Percentiles rank a stretch among this genome's conserved stretches.
phyloP scores from a whole-genome alignment of 2,797 vertebrate species.

The Acrossocheilus wenchowensis region DNA sequence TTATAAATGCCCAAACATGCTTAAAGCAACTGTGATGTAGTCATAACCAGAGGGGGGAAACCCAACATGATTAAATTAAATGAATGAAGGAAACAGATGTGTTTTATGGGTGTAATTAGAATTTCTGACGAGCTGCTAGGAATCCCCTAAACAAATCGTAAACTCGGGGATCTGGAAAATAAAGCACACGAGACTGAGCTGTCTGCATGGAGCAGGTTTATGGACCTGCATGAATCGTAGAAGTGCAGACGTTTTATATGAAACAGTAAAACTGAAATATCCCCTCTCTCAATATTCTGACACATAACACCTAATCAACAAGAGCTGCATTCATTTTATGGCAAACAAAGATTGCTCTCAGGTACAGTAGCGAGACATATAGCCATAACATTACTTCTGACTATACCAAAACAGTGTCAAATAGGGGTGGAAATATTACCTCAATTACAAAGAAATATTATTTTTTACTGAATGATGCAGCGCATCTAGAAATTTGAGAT shows the following conservation, averaged over 20 bases:
- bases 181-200: conserved; percentile 19
- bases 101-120: conserved; percentile 48
- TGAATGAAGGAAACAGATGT: conserved; percentile 37
- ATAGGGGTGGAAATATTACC: not conserved
- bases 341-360: conserved; percentile 24
- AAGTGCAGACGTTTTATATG: conserved; percentile 45
- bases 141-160: conserved; percentile 58
- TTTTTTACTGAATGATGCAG: no score
- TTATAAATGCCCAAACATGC: conserved; percentile 16
- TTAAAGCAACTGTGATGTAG: conserved; percentile 15
- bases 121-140: conserved; percentile 44
- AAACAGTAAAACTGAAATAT: conserved; percentile 58
- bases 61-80: conserved; percentile 14
- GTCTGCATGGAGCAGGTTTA: conserved; percentile 17
- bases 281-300: conserved; percentile 27
- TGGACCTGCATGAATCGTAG: conserved; percentile 12
- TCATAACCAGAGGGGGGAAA: conserved; percentile 17
- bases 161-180: conserved; percentile 43
- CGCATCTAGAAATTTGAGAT: not conserved
- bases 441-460: not conserved
- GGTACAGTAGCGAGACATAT: not conserved
- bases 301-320: conserved; percentile 39
- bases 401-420: conserved; percentile 17
- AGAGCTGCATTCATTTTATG: conserved; percentile 32
- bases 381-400: not conserved